Evolutionary conservation across 2,797 vertebrate species (phyloP), one percentile per base, ranked within the genome.

Genomic region (Eulemur rubriventer): DNA sequence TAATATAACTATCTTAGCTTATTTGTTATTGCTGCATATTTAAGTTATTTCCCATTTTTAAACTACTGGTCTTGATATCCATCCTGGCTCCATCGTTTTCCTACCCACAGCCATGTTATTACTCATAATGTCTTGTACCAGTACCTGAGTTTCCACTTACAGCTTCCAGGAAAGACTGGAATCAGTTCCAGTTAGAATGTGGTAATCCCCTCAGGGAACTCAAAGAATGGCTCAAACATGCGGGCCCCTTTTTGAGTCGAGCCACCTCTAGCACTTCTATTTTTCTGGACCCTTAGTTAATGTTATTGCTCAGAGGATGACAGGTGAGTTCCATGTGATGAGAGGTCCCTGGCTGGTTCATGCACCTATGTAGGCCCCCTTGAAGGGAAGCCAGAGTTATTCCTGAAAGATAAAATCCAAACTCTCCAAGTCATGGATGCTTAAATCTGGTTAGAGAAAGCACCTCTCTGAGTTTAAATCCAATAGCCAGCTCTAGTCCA

Each of bases 11-110:
- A n/a, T 41, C 52, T 94, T 75, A 79, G 33, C 22, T 89, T 83
- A 59, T 75, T 96, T 95, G 78, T 26, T 70, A 61, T 94, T 57
- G 22, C 20, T 96, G 46, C 28, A 59, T 61, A 72, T 69, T 76
- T 65, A 46, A 59, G 16, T 80, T 72, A 83, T 82, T 83, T 78
- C n/a, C 41, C 20, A 50, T 50, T 90, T 92, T 76, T n/a, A 55
- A 30, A 70, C 43, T 52, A 41, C 33, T 55, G 59, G 35, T 86
- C 35, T 83, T 92, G 35, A 70, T 57, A 48, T 48, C 41, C 52
- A 7, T 30, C 33, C 52, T 69, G 72, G 11, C 30, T 82, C 67
- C 63, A 57, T 38, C 28, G 17, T 94, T 92, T 91, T 59, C 73
- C 73, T 82, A 92, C 76, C 33, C 30, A 67, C 7, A 75, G n/a